A percentile compares a stretch with the other conserved stretches of the same genome.
Evolutionary conservation across 2,797 vertebrate species (phyloP).

Genomic region (Delichon dasypus): DNA sequence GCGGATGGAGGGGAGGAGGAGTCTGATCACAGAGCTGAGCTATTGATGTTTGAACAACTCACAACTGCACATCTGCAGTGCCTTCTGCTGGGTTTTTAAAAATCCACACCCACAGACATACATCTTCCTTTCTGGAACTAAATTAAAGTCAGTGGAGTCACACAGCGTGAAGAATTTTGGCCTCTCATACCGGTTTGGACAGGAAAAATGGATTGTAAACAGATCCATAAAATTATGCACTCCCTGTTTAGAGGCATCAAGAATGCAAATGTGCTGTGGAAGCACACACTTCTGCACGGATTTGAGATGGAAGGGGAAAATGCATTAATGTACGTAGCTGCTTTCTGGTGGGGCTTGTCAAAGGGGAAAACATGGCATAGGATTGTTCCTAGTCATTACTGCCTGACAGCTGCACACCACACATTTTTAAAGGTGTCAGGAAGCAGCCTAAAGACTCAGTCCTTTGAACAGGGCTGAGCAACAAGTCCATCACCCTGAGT

Average conservation of each 20-base stretch:
- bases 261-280: conserved; percentile 47
- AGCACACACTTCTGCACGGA: neutral
- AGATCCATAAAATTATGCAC: conserved; percentile 30
- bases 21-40: neutral
- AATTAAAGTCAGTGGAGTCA: conserved; percentile 24
- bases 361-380: neutral
- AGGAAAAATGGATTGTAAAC: conserved; percentile 52
- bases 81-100: conserved; percentile 45
- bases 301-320: neutral
- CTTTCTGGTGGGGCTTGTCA: neutral
- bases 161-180: neutral
- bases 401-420: neutral
- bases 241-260: neutral
- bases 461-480: neutral
- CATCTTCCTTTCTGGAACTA: conserved; percentile 24
- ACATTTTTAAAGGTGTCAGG: neutral
- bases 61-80: conserved; percentile 24
- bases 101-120: conserved; percentile 14
- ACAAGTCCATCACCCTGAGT: neutral
- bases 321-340: neutral
- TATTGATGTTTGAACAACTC: conserved; percentile 13
- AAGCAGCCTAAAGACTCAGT: neutral
- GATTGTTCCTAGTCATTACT: neutral
- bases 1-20: neutral
- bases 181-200: conserved; percentile 15